These are phyloP conservation scores for Holotrichia oblita DNA, from an alignment of 1,140 invertebrate genomes.

Conservation along the genomic window DNA sequence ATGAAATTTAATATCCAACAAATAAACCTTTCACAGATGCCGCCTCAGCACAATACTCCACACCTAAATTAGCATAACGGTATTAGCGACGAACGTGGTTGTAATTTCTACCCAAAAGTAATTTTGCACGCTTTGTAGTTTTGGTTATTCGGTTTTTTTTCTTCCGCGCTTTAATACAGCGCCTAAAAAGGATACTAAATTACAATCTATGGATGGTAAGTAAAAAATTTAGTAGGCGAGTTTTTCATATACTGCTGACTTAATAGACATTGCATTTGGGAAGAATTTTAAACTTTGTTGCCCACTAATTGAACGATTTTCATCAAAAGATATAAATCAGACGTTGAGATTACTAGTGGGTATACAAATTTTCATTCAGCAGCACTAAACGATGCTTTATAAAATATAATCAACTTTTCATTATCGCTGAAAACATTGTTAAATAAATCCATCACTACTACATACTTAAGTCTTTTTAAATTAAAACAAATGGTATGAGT, in stretches of 20 bases:
- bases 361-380: no score
- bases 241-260: background rate
- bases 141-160: background rate
- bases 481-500: no score
- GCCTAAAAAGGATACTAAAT: conserved; percentile 12
- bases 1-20: conserved; percentile 37
- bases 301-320: conserved; percentile 1
- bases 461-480: no score
- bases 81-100: conserved; percentile 20
- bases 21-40: conserved; percentile 31
- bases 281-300: background rate
- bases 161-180: background rate
- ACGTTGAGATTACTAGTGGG: background rate
- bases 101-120: conserved; percentile 29
- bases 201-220: conserved; percentile 4
- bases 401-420: no score
- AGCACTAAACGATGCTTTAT: no score
- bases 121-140: conserved; percentile 27
- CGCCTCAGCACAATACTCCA: conserved; percentile 28
- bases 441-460: no score
- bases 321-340: background rate
- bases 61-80: conserved; percentile 29
- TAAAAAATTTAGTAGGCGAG: background rate
- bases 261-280: background rate
- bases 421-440: no score